Conservation (phyloP, 2,113 vertebrate species). For the Heliornis fulica region DNA sequence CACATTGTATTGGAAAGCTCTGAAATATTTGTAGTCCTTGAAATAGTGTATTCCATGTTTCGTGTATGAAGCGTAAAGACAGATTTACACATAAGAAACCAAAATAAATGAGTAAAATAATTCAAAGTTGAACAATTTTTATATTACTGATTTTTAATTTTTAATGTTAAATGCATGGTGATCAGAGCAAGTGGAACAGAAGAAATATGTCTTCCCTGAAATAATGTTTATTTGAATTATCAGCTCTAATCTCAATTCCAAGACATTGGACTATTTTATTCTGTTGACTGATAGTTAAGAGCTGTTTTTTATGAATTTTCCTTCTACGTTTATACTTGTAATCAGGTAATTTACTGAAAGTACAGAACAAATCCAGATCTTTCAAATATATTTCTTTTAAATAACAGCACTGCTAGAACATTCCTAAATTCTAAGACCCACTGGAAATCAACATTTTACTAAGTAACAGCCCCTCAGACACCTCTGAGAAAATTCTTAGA, state of each 20-base stretch:
- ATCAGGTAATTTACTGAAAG: background rate
- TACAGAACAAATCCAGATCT: background rate
- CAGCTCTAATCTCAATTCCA: background rate
- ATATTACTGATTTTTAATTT: background rate
- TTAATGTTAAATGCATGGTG: background rate
- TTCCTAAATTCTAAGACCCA: background rate
- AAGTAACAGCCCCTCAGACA: background rate
- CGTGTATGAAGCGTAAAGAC: background rate
- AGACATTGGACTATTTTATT: background rate
- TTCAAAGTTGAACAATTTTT: background rate
- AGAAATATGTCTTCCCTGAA: background rate
- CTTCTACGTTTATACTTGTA: background rate
- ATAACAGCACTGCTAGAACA: background rate
- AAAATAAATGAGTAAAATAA: background rate
- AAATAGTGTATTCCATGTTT: background rate
- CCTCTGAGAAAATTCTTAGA: background rate
- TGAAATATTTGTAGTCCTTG: background rate
- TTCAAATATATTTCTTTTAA: background rate
- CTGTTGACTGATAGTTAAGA: background rate
- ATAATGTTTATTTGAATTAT: background rate
- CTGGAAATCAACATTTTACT: background rate
- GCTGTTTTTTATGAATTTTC: background rate
- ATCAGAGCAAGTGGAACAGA: background rate
- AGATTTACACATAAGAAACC: background rate
- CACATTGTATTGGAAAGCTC: background rate